Conservation (phyloP, 2,113 vertebrate genomes). For the Ramphastos sulfuratus region DNA sequence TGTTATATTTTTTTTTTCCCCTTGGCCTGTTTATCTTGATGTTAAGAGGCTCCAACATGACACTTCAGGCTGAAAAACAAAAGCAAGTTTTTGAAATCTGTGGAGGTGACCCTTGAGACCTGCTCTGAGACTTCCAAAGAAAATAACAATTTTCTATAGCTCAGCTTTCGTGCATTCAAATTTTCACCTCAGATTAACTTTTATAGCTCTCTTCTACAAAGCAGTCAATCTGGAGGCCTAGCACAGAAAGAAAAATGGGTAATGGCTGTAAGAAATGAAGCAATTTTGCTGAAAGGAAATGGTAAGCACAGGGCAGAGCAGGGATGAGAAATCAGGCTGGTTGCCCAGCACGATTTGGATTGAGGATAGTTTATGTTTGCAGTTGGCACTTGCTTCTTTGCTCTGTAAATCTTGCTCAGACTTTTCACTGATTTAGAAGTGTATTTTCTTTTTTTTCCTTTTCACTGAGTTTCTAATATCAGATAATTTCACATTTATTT, state of each 20-base stretch:
- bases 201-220: not conserved
- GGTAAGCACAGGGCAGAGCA: not conserved
- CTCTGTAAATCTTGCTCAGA: not conserved
- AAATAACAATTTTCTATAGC: not conserved
- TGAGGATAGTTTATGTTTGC: not conserved
- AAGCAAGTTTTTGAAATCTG: not conserved
- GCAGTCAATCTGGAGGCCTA: not conserved
- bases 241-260: not conserved
- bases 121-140: not conserved
- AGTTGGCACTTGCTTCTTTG: not conserved
- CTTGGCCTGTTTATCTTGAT: not conserved
- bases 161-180: not conserved
- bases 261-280: not conserved
- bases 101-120: not conserved
- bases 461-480: not conserved
- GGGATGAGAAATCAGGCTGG: not conserved
- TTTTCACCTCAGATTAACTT: not conserved
- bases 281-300: not conserved
- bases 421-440: not conserved
- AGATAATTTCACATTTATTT: not conserved
- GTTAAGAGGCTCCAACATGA: not conserved
- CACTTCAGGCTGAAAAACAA: not conserved
- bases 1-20: not conserved
- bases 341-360: not conserved
- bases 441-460: not conserved